Percentiles rank a stretch among this genome's conserved stretches.
These are phyloP conservation scores for Macrocentrus cingulum DNA, from an alignment of 1,140 invertebrate species.

Conservation along the genomic window DNA sequence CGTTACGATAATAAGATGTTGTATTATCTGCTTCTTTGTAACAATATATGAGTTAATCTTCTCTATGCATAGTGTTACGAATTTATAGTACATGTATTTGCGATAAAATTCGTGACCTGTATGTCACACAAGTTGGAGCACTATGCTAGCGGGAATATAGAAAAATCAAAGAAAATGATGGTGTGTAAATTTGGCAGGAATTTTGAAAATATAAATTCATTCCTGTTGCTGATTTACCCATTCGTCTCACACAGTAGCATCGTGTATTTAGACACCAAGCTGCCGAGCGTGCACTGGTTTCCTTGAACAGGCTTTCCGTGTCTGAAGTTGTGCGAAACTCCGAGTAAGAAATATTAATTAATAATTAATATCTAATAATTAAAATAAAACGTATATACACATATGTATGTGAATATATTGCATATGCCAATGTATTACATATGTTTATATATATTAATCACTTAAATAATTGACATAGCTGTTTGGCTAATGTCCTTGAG, in stretches of 20 bases:
- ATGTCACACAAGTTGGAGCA: background rate
- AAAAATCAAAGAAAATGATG: conserved; percentile 7
- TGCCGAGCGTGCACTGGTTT: conserved; percentile 32
- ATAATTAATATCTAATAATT: no score
- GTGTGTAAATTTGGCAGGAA: conserved; percentile 10
- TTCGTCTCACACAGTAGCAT: conserved; percentile 23
- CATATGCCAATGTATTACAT: no score
- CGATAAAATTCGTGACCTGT: conserved; percentile 7
- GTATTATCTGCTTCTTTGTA: conserved; percentile 52
- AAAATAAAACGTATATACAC: no score
- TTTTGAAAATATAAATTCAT: background rate
- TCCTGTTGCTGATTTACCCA: conserved; percentile 25
- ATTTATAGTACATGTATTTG: conserved; percentile 33
- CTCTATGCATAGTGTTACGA: conserved; percentile 44
- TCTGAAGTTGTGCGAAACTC: conserved; percentile 24
- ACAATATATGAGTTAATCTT: conserved; percentile 42
- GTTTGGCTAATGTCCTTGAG: conserved; percentile 16
- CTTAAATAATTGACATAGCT: no score
- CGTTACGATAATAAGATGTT: conserved; percentile 49
- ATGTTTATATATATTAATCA: no score
- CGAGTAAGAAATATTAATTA: conserved; percentile 6
- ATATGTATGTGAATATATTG: no score
- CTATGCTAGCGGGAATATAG: background rate
- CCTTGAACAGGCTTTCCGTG: conserved; percentile 29
- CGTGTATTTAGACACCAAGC: conserved; percentile 22